phyloP scores from a whole-genome alignment of 2,888 invertebrate species.

The Uropetala carovei region DNA sequence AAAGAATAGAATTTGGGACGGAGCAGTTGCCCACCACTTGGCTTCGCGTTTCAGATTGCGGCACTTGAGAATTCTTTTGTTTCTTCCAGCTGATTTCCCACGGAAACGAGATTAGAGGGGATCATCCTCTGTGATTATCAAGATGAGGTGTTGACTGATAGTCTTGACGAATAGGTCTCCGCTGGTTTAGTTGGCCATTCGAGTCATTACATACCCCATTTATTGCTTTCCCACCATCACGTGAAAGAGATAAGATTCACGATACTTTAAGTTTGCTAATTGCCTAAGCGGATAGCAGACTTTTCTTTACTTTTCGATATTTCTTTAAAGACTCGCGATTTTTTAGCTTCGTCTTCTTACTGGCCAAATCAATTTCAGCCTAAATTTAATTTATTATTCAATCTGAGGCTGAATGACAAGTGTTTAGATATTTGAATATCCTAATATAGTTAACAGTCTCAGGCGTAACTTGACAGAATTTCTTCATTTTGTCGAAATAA shows the following conservation, averaged over 20 bases:
- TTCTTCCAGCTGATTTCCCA: neutral
- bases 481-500: too few relatives aligned
- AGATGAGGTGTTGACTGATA: neutral
- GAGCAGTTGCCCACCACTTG: neutral
- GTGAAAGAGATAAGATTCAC: neutral
- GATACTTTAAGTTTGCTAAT: neutral
- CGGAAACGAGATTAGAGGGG: neutral
- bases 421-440: too few relatives aligned
- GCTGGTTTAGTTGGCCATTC: neutral
- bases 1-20: too few relatives aligned
- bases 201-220: neutral
- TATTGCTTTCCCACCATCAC: neutral
- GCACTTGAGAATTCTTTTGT: neutral
- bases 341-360: too few relatives aligned
- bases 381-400: too few relatives aligned
- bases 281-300: too few relatives aligned
- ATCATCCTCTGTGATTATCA: neutral
- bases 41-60: neutral
- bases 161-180: neutral
- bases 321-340: too few relatives aligned
- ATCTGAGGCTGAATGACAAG: too few relatives aligned
- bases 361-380: too few relatives aligned
- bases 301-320: too few relatives aligned
- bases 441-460: too few relatives aligned
- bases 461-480: too few relatives aligned